Evolutionary conservation across 92 coral and sea anemone genomes (phyloP), one percentile per base, ranked within the genome.

Genomic region (Zoanthus solanderi): DNA sequence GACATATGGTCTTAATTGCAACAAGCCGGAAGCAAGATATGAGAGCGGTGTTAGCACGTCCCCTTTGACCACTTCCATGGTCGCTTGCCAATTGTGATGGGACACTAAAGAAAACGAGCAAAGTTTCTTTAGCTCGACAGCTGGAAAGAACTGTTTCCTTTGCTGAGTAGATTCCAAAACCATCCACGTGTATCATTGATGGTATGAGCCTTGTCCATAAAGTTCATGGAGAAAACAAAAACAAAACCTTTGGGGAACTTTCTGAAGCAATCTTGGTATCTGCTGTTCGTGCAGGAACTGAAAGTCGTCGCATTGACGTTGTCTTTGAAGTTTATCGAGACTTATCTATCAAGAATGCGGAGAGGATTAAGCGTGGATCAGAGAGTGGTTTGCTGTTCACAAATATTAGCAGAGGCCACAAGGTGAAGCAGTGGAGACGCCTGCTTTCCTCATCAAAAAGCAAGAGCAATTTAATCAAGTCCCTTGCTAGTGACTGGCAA

Each of bases 121-220:
- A 91, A 87, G 15, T 79, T 8, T 72, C 90, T 32, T 86, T 83
- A 32, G 83, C 93, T 44, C 56, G 88, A 71, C 88, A 87, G 29
- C 90, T 90, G 8, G 88, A 86, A 78, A 90, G 42, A 53, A 84
- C 66, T 68, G 90, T 84, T 23, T 71, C 87, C 42, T 76, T 85
- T 58, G 75, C 87, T 16, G 90, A 78, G 42, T 44, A 37, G 32
- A 86, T 90, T 28, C 90, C 83, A 37, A 72, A 80, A 69, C 84
- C 79, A 42, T 79, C 91, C 56, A 85, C 90, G 15, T 76, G 87
- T 72, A 83, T 90, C 16, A 90, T 83, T 54, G 93, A 90, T 84
- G 93, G 93, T 12, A 82, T 91, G 86, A 75, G 75, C 87, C 93
- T 91, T 76, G 87, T 91, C 7, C 90, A 91, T 37, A 91, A 87